Conservation (phyloP, 2,888 invertebrate genomes). For the Thumatha senex region DNA sequence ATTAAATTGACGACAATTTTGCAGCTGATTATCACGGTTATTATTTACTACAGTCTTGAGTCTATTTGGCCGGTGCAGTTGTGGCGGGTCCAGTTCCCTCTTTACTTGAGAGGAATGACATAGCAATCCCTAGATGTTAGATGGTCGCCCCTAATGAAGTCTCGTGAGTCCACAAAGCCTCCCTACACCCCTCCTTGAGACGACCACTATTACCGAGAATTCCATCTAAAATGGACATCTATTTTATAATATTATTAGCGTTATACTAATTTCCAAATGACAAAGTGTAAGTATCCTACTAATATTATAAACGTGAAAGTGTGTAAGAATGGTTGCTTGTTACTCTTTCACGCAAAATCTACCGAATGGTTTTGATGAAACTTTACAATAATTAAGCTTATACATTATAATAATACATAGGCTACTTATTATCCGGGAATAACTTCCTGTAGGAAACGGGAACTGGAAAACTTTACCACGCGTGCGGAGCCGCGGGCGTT, state of each 20-base stretch:
- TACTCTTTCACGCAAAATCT: too few relatives aligned
- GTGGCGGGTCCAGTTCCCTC: constrained; percentile 22
- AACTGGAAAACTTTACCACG: too few relatives aligned
- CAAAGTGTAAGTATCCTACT: too few relatives aligned
- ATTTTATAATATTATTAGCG: constrained; percentile 15
- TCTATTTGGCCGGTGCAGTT: constrained; percentile 12
- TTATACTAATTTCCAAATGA: background rate
- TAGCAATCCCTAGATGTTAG: constrained; percentile 52
- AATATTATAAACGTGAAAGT: too few relatives aligned
- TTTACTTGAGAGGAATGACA: constrained; percentile 46
- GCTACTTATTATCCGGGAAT: too few relatives aligned
- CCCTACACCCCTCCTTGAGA: constrained; percentile 38
- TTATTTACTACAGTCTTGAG: too few relatives aligned
- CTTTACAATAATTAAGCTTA: too few relatives aligned
- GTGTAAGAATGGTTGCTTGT: too few relatives aligned
- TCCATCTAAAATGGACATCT: constrained; percentile 27
- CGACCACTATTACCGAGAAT: constrained; percentile 41
- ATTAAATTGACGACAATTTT: background rate
- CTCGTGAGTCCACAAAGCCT: constrained; percentile 59
- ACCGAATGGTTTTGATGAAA: too few relatives aligned
- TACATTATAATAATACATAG: too few relatives aligned
- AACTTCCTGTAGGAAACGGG: too few relatives aligned
- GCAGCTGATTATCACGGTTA: constrained; percentile 20
- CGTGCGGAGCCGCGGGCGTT: too few relatives aligned
- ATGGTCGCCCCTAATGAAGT: constrained; percentile 66